Evolutionary conservation across 2,888 invertebrate genomes (phyloP), one percentile per base, ranked within the genome.

Genomic region (Candidula unifasciata): DNA sequence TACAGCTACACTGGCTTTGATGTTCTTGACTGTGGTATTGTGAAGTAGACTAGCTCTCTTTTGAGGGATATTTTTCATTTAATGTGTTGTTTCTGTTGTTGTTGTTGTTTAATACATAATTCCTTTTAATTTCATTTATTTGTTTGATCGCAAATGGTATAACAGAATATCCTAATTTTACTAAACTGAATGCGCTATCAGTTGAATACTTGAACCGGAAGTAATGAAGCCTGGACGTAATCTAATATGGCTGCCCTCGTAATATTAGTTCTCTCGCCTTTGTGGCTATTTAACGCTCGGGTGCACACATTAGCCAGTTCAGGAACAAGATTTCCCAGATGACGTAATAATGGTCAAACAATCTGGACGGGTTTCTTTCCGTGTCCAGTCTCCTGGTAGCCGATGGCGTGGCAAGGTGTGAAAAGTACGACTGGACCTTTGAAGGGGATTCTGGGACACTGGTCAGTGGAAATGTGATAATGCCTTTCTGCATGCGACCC

Each of bases 181-280:
- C 5, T 13, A 5, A 16, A 13, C 18, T 60, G 80, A 52, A 80
- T 44, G 68, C 44, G 44, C 52, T 27, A 60, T 21, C 44, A 1
- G 35, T 68, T 44, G 54, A 52, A 24, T 44, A 44, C 6, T 44
- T 24, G 52, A 24, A 10, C 2, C 0, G n/a, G 13, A 52, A 24
- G 57, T 30, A 27, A 16, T 27, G 27, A 66, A 33, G 71, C n/a
- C 30, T 30, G 44, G 27, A 3, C 37, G 2, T 79, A 52, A 79
- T 79, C 35, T 44, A 64, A 79, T 79, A 37, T 21, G 2, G 21
- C 3, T 37, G 35, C 44, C 60, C 79, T 44, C 18, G 66, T 79
- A 66, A 79, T 79, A 79, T 79, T 79, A 68, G 68, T 79, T 79
- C 52, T 79, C 66, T 79, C 79, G 64, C 79, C 79, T 44, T 24